These are phyloP conservation scores for Brachionus rotundiformis DNA, from an alignment of 1,140 invertebrate genomes.

Conservation along the genomic window DNA sequence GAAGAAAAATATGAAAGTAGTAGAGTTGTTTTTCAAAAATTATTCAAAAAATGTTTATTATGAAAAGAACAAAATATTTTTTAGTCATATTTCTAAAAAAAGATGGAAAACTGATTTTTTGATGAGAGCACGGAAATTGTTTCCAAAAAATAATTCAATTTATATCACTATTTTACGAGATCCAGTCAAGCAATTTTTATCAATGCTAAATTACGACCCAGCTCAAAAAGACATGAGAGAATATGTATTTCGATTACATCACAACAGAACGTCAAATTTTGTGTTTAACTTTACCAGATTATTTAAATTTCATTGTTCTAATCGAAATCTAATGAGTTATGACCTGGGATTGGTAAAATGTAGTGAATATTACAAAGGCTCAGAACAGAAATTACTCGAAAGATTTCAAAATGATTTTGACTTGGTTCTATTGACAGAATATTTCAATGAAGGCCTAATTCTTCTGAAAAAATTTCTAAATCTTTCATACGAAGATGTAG, in stretches of 20 bases:
- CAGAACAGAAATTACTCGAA: background rate
- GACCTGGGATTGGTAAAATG: background rate
- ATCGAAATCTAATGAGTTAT: background rate
- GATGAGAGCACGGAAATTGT: too few relatives aligned
- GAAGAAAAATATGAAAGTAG: background rate
- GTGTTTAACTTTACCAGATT: background rate
- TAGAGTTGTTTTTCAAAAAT: too few relatives aligned
- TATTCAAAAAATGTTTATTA: too few relatives aligned
- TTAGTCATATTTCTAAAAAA: too few relatives aligned
- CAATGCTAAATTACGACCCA: background rate
- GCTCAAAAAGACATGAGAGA: background rate
- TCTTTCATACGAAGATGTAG: background rate
- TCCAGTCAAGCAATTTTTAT: background rate
- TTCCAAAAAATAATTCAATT: background rate
- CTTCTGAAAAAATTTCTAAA: background rate
- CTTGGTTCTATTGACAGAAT: background rate
- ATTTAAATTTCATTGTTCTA: background rate
- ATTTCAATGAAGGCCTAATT: background rate
- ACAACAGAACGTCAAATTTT: background rate
- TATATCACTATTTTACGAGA: background rate
- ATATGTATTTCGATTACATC: background rate
- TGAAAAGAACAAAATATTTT: too few relatives aligned
- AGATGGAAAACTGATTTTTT: too few relatives aligned
- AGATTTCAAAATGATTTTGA: slow-evolving; percentile 5
- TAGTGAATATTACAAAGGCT: background rate